Percentiles rank a stretch among this genome's conserved stretches.
Evolutionary conservation across 2,888 invertebrate species (phyloP).

Genomic region (Cecidostiba fungosa): DNA sequence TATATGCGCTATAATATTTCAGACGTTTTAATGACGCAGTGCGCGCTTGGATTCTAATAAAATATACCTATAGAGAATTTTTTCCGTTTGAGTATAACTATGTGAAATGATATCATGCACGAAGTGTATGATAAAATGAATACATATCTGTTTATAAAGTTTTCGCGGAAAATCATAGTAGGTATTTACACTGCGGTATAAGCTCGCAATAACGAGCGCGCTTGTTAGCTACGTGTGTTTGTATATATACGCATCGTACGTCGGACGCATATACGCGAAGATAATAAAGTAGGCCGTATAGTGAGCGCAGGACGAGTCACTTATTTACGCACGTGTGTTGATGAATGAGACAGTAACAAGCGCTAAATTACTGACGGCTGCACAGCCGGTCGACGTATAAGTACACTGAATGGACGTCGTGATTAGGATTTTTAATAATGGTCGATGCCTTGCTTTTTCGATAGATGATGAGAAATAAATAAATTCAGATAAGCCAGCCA

Average conservation of each 20-base stretch:
- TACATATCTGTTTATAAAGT: background rate
- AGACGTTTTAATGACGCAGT: background rate
- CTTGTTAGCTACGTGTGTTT: background rate
- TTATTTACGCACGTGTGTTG: constrained; percentile 43
- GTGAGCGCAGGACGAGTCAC: constrained; percentile 39
- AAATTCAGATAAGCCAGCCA: no score
- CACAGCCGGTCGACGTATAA: background rate
- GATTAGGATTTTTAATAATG: background rate
- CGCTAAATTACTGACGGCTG: constrained; percentile 31
- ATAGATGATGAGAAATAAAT: no score
- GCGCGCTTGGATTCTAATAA: background rate
- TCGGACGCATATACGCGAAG: background rate
- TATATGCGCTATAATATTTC: background rate
- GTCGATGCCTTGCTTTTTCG: background rate
- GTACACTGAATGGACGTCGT: background rate
- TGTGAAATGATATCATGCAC: background rate
- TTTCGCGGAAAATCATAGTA: constrained; percentile 2
- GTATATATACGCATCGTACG: no score
- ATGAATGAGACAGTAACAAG: constrained; percentile 53
- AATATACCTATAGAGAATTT: background rate
- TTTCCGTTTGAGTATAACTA: background rate
- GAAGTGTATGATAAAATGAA: background rate
- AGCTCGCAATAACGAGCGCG: constrained; percentile 15
- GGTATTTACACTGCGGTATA: background rate
- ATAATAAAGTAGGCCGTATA: constrained; percentile 47